Percentiles rank a stretch among this genome's conserved stretches.
Conservation (phyloP, 2,113 vertebrate genomes). For the Peromyscus leucopus region DNA sequence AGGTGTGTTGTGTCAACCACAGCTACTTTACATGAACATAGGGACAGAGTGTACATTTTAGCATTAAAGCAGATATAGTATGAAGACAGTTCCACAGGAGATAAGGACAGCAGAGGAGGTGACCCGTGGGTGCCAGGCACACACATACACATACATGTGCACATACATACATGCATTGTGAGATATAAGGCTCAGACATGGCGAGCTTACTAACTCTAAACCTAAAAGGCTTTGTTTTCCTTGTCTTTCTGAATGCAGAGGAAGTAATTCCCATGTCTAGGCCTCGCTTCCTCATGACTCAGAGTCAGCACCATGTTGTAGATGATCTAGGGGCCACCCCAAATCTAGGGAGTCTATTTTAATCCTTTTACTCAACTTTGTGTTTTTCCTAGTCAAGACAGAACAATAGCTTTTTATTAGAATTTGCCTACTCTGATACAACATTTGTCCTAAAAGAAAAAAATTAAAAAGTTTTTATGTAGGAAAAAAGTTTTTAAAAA, state of each 20-base stretch:
- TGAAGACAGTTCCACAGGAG: neutral
- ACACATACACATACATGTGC: neutral
- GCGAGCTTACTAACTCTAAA: neutral
- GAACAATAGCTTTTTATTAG: slow-evolving; percentile 5
- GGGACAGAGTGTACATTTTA: neutral
- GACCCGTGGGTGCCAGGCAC: neutral
- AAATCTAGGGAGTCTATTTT: neutral
- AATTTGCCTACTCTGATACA: neutral
- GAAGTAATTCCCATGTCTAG: neutral
- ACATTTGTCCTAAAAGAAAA: slow-evolving; percentile 6
- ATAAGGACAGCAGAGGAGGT: neutral
- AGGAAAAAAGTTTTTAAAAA: neutral
- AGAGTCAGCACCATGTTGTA: neutral
- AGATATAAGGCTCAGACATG: neutral
- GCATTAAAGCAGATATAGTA: neutral
- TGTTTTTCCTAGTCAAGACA: neutral
- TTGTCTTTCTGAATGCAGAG: neutral
- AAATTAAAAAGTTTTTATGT: neutral
- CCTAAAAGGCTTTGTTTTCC: neutral
- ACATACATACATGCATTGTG: neutral
- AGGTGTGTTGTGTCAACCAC: neutral
- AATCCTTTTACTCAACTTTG: neutral
- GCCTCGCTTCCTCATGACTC: neutral
- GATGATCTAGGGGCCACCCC: neutral
- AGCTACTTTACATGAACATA: neutral